Percentiles rank a stretch among this genome's conserved stretches.
phyloP scores from a whole-genome alignment of 2,797 vertebrate genomes.

The Pseudochirops cupreus region DNA sequence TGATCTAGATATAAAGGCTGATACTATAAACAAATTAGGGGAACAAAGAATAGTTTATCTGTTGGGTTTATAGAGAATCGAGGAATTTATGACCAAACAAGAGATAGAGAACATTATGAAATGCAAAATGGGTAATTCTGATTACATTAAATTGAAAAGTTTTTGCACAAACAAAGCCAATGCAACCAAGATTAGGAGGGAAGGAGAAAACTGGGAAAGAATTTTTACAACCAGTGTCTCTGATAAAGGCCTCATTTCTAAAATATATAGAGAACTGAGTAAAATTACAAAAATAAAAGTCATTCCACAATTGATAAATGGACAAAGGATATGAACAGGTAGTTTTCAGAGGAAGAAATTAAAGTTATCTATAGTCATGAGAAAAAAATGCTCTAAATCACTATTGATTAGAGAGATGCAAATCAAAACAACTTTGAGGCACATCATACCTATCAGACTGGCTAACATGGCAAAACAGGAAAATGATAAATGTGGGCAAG shows the following conservation, averaged over 20 bases:
- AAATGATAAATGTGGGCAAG: neutral
- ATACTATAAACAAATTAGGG: no score
- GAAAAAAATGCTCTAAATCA: neutral
- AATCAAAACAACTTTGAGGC: neutral
- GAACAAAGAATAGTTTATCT: no score
- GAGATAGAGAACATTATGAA: neutral
- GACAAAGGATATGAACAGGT: neutral
- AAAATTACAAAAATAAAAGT: neutral
- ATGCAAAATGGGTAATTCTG: neutral
- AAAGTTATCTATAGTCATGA: neutral
- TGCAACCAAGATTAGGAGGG: neutral
- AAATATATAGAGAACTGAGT: neutral
- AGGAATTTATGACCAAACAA: neutral
- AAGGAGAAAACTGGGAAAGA: neutral
- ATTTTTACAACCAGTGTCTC: neutral
- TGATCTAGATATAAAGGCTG: no score
- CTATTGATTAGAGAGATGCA: neutral
- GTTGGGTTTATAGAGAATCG: neutral
- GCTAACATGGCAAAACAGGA: neutral
- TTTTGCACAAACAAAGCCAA: neutral
- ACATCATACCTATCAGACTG: neutral
- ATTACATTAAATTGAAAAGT: neutral
- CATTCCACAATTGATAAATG: neutral
- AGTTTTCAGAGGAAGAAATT: neutral
- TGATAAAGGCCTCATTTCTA: neutral